Percentiles rank a stretch among this genome's conserved stretches.
phyloP scores from a whole-genome alignment of 2,797 vertebrate genomes.

The Zenarchopterus dispar region DNA sequence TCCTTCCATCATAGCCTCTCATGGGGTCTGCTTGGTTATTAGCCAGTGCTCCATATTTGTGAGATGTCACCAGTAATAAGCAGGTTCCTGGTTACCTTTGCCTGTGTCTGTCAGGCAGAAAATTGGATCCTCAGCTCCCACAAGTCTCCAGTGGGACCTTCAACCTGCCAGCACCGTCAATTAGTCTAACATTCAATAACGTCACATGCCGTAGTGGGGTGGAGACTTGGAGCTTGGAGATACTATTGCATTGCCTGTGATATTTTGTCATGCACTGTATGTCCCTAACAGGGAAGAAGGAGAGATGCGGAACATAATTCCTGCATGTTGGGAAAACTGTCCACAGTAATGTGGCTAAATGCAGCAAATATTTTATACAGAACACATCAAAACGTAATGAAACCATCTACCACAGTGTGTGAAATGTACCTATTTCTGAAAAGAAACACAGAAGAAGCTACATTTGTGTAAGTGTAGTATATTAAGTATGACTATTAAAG shows the following conservation, averaged over 20 bases:
- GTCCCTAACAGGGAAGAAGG: neutral
- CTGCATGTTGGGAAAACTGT: neutral
- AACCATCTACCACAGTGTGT: neutral
- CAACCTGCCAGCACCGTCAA: constrained; percentile 56
- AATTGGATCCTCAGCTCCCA: constrained; percentile 49
- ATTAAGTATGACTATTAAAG: no score
- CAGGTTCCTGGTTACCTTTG: constrained; percentile 47
- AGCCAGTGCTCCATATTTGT: constrained; percentile 67
- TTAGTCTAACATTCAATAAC: constrained; percentile 47
- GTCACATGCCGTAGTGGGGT: constrained; percentile 29
- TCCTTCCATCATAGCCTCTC: constrained; percentile 56
- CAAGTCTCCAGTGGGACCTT: constrained; percentile 45
- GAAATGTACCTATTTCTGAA: no score
- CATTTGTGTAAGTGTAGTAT: neutral
- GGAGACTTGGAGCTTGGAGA: constrained; percentile 15
- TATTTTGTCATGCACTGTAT: constrained; percentile 15
- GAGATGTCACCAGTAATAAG: constrained; percentile 75
- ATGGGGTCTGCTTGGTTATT: constrained; percentile 54
- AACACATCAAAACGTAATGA: neutral
- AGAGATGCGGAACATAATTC: neutral
- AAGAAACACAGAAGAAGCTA: constrained; percentile 1
- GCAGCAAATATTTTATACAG: neutral
- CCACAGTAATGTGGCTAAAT: neutral
- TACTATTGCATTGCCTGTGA: neutral
- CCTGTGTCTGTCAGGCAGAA: constrained; percentile 60